Evolutionary conservation across 2,113 vertebrate genomes (phyloP).

Genomic region (Aptenodytes patagonicus): DNA sequence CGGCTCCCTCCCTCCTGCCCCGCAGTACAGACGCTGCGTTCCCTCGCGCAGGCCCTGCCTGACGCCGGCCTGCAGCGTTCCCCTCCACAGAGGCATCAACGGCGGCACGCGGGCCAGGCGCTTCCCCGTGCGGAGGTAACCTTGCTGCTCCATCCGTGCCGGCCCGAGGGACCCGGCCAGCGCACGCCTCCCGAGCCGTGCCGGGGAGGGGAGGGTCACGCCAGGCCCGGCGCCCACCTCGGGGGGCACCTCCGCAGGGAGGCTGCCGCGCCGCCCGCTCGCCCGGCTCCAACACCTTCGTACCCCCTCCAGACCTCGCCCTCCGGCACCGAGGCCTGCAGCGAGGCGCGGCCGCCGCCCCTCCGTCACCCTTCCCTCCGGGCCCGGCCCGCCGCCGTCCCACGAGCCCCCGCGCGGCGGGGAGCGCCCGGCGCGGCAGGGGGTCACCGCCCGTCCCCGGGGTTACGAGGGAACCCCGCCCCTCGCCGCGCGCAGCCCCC

Average conservation of each 20-base stretch:
- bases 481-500: no score
- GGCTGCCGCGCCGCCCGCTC: no score
- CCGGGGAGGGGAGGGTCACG: no score
- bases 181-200: not conserved
- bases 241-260: no score
- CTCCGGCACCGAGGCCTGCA: not conserved
- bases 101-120: accelerated
- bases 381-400: no score
- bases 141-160: not conserved
- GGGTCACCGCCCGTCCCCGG: no score
- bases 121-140: not conserved
- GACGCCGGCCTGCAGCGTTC: not conserved
- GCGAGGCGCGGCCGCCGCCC: not conserved
- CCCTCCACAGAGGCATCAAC: not conserved
- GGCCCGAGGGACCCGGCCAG: not conserved
- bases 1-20: not conserved
- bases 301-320: no score
- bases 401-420: no score
- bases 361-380: no score
- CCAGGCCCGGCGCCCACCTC: not conserved
- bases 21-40: not conserved
- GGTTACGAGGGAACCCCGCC: no score
- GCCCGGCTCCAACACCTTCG: not conserved
- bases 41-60: not conserved
- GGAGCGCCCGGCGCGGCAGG: no score